These are phyloP conservation scores for Sphaeridia pumilis DNA, from an alignment of 2,888 invertebrate genomes.

Conservation along the genomic window DNA sequence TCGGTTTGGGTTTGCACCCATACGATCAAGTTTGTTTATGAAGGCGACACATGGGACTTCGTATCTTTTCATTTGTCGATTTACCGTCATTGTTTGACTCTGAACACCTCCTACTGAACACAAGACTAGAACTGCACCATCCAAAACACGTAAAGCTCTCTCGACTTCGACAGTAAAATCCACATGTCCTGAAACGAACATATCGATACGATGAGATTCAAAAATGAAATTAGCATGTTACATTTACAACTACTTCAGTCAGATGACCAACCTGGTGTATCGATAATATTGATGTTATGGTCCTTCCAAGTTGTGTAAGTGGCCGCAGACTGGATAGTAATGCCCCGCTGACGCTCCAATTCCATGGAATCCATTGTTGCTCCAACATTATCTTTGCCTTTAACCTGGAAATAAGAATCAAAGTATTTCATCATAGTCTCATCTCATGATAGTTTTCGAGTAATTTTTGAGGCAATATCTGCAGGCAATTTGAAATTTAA, in stretches of 20 bases:
- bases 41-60: slow-evolving; percentile 93
- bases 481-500: no score
- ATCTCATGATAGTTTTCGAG: no score
- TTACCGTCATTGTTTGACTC: slow-evolving; percentile 94
- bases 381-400: slow-evolving; percentile 94
- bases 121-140: slow-evolving; percentile 87
- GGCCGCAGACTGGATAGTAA: slow-evolving; percentile 98
- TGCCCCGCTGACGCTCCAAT: slow-evolving; percentile 93
- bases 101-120: slow-evolving; percentile 98
- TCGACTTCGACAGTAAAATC: slow-evolving; percentile 99
- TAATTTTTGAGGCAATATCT: no score
- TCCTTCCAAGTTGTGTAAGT: slow-evolving; percentile 96
- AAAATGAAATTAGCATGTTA: no score
- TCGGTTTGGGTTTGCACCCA: slow-evolving; percentile 69
- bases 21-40: slow-evolving; percentile 91
- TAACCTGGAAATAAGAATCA: slow-evolving; percentile 50
- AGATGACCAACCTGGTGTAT: slow-evolving; percentile 66
- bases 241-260: no score
- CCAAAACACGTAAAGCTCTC: slow-evolving; percentile 82
- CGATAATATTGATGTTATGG: slow-evolving; percentile 94
- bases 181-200: slow-evolving; percentile 60
- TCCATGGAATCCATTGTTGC: slow-evolving; percentile 99
- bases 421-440: no score
- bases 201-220: neutral
- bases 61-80: slow-evolving; percentile 92